Conservation (phyloP, 1,140 invertebrate species). For the Choristoneura fumiferana region DNA sequence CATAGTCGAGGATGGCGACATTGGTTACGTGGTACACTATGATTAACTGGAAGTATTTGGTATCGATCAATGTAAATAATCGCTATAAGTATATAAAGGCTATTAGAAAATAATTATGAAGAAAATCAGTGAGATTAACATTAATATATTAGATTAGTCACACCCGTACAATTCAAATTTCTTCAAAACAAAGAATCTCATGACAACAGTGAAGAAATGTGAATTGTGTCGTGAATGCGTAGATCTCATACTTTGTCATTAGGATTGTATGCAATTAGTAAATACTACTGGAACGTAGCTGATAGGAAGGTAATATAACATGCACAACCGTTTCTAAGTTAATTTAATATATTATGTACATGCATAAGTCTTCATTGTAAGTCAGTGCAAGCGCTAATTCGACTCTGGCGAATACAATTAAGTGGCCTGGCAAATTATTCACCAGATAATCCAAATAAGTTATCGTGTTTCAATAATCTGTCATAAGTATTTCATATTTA, state of each 20-base stretch:
- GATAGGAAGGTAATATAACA: slow-evolving; percentile 43
- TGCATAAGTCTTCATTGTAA: slow-evolving; percentile 45
- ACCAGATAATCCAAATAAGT: background rate
- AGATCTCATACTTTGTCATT: slow-evolving; percentile 40
- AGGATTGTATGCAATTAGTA: slow-evolving; percentile 45
- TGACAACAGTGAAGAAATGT: slow-evolving; percentile 34
- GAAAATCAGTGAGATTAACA: slow-evolving; percentile 73
- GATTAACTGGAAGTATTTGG: slow-evolving; percentile 32
- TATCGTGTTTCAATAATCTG: background rate
- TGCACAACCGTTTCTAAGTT: slow-evolving; percentile 47
- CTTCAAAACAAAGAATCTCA: slow-evolving; percentile 40
- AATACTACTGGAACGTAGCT: slow-evolving; percentile 43
- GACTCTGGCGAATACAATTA: slow-evolving; percentile 18
- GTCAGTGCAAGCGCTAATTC: slow-evolving; percentile 13
- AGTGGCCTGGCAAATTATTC: slow-evolving; percentile 21
- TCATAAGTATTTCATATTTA: background rate
- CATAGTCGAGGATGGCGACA: slow-evolving; percentile 19
- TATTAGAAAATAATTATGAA: slow-evolving; percentile 68
- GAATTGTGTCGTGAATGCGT: slow-evolving; percentile 41
- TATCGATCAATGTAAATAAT: slow-evolving; percentile 63
- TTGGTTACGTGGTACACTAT: slow-evolving; percentile 37
- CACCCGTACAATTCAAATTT: slow-evolving; percentile 54
- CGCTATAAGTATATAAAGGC: slow-evolving; percentile 64
- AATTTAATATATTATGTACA: slow-evolving; percentile 39
- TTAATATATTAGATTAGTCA: slow-evolving; percentile 62